These are phyloP conservation scores for Dryobotodes eremita DNA, from an alignment of 2,888 invertebrate genomes.

Conservation along the genomic window DNA sequence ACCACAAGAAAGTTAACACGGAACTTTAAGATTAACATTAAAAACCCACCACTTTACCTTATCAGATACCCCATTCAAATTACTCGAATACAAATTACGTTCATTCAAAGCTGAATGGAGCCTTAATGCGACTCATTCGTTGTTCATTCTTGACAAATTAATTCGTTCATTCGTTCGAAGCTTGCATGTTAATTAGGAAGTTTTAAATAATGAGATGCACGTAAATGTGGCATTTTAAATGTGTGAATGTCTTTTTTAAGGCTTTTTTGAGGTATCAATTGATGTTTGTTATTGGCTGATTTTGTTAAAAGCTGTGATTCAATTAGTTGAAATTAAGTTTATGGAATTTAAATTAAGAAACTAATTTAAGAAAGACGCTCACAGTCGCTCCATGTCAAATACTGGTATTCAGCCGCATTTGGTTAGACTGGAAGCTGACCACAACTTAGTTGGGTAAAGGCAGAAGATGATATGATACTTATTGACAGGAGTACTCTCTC, in stretches of 20 bases:
- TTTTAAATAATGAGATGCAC: conserved; percentile 52
- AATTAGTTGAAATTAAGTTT: too few relatives aligned
- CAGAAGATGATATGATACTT: not conserved
- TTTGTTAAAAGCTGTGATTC: conserved; percentile 11
- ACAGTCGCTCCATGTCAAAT: not conserved
- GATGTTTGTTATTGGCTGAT: conserved; percentile 1
- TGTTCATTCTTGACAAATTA: conserved; percentile 70
- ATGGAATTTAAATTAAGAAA: conserved; percentile 1
- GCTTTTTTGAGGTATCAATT: conserved; percentile 20
- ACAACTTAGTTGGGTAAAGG: too few relatives aligned
- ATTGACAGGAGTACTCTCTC: too few relatives aligned
- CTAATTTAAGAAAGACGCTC: not conserved
- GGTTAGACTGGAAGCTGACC: not conserved
- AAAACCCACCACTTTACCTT: conserved; percentile 58
- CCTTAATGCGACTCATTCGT: conserved; percentile 66
- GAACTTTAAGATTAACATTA: conserved; percentile 45
- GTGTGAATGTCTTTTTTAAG: conserved; percentile 22
- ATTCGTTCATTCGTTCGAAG: conserved; percentile 63
- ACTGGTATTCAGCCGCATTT: not conserved
- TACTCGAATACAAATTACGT: conserved; percentile 69
- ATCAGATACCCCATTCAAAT: conserved; percentile 69
- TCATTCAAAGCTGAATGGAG: conserved; percentile 68
- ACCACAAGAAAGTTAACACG: conserved; percentile 17
- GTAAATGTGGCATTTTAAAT: conserved; percentile 58
- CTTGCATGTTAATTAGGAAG: conserved; percentile 66